Percentiles rank a stretch among this genome's conserved stretches.
These are phyloP conservation scores for Peromyscus attwateri DNA, from an alignment of 2,797 vertebrate species.

Conservation along the genomic window DNA sequence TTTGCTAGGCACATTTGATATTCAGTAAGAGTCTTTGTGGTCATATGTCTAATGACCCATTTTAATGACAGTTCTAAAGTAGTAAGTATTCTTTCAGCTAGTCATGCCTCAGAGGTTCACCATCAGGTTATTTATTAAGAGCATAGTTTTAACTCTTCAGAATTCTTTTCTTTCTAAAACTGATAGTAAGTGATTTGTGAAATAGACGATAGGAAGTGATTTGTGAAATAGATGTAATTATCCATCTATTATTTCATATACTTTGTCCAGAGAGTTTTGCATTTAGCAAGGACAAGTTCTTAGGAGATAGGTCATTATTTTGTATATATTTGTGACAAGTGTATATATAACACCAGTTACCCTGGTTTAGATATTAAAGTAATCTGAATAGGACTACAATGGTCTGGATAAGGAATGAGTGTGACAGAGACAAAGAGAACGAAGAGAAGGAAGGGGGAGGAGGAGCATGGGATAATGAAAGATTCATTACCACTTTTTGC, in stretches of 20 bases:
- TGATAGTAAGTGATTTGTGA: background rate
- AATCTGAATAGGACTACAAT: background rate
- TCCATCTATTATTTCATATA: background rate
- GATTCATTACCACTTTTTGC: background rate
- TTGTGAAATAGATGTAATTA: background rate
- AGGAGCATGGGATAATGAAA: background rate
- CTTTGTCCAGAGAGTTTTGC: background rate
- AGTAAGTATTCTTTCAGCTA: background rate
- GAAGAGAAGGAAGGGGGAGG: accelerated
- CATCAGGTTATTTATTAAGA: background rate
- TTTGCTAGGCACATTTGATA: background rate
- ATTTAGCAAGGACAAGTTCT: background rate
- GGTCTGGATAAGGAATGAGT: constrained; percentile 21
- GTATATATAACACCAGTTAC: background rate
- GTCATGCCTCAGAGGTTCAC: background rate
- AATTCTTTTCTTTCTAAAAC: background rate
- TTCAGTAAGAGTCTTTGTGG: background rate
- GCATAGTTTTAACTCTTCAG: background rate
- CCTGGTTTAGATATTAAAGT: background rate
- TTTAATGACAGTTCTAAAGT: background rate
- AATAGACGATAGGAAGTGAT: background rate
- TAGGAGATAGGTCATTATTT: background rate
- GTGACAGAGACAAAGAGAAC: background rate
- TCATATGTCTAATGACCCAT: background rate
- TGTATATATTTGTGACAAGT: background rate